These are phyloP conservation scores for Diaphora mendica DNA, from an alignment of 2,888 invertebrate species.

Conservation along the genomic window DNA sequence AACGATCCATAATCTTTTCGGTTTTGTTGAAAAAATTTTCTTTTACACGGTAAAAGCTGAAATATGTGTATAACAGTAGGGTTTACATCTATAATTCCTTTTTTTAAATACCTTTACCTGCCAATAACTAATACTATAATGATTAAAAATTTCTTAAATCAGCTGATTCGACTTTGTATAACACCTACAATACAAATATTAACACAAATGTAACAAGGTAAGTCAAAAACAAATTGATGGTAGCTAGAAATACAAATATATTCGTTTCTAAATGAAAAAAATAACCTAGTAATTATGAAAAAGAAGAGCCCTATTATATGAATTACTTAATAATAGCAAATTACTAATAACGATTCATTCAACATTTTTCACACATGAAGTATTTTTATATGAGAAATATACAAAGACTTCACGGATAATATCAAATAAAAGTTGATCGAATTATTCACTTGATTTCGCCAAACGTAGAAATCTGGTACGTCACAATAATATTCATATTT, in stretches of 20 bases:
- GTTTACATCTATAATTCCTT: not conserved
- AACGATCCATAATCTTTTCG: slow-evolving; percentile 8
- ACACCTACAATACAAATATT: not conserved
- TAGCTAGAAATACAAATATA: not conserved
- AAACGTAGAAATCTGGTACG: no score
- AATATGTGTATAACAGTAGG: not conserved
- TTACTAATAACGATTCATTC: no score
- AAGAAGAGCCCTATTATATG: no score
- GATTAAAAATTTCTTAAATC: not conserved
- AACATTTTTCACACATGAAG: no score
- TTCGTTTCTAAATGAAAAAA: not conserved
- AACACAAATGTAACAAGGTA: not conserved
- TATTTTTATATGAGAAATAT: no score
- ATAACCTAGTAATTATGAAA: not conserved
- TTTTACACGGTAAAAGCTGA: not conserved
- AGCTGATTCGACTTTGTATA: not conserved
- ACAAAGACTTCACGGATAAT: no score
- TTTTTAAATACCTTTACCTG: not conserved
- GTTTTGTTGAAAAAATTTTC: not conserved
- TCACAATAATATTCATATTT: no score
- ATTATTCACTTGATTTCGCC: no score
- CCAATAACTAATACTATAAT: not conserved
- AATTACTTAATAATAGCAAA: no score
- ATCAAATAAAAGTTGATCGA: no score
- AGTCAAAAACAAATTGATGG: not conserved